These are phyloP conservation scores for Oncorhynchus gorbuscha DNA, from an alignment of 2,113 vertebrate species.

Conservation along the genomic window DNA sequence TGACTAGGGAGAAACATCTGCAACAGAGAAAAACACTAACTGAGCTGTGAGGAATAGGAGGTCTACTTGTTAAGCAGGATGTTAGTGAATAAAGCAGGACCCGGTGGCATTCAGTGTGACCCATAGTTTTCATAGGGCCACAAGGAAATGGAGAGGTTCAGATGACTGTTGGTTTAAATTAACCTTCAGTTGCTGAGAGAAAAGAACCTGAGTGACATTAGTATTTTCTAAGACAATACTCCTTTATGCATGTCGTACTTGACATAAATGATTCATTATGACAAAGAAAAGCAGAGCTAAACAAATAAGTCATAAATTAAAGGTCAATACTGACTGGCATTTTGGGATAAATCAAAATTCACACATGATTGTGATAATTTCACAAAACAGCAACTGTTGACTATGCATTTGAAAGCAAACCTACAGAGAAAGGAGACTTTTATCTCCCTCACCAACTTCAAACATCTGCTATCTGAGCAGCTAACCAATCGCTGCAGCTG, in stretches of 20 bases:
- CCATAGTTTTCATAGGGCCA: constrained; percentile 1
- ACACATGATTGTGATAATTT: too few relatives aligned
- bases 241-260: constrained; percentile 23
- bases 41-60: constrained; percentile 26
- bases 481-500: too few relatives aligned
- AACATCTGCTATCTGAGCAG: too few relatives aligned
- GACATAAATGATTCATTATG: constrained; percentile 57
- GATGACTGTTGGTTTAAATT: constrained; percentile 59
- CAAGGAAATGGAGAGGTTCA: constrained; percentile 46
- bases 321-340: background rate
- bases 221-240: constrained; percentile 56
- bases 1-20: constrained; percentile 36
- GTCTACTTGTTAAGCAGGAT: constrained; percentile 53
- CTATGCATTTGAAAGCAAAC: too few relatives aligned
- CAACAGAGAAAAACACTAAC: constrained; percentile 26
- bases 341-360: constrained; percentile 23
- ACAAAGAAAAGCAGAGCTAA: constrained; percentile 25
- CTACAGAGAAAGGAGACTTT: too few relatives aligned
- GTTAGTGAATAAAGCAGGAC: constrained; percentile 47
- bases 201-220: constrained; percentile 41
- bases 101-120: constrained; percentile 36
- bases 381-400: too few relatives aligned
- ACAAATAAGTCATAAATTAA: background rate
- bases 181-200: constrained; percentile 43
- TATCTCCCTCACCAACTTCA: too few relatives aligned